A percentile compares a stretch with the other conserved stretches of the same genome.
These are phyloP conservation scores for Lobophora halterata DNA, from an alignment of 2,888 invertebrate genomes.

Conservation along the genomic window DNA sequence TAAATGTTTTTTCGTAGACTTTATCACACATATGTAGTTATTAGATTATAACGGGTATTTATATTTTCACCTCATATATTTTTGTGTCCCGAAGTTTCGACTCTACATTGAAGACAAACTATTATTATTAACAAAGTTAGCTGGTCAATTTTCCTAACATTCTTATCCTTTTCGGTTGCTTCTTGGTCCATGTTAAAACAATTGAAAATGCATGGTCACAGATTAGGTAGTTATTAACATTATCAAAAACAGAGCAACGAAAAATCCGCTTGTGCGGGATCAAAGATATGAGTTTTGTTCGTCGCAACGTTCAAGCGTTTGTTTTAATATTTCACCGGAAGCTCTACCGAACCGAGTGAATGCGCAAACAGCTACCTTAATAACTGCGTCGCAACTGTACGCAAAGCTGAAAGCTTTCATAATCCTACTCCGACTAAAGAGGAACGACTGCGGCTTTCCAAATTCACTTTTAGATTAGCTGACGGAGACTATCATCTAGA, in stretches of 20 bases:
- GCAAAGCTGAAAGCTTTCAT: slow-evolving; percentile 61
- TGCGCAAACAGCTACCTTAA: slow-evolving; percentile 71
- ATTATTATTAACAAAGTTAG: too few species aligned
- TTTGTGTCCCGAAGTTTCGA: too few species aligned
- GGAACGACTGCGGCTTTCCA: slow-evolving; percentile 54
- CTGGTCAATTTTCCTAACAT: too few species aligned
- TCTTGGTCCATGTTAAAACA: too few species aligned
- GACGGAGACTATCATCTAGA: slow-evolving; percentile 65
- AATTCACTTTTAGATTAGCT: slow-evolving; percentile 63
- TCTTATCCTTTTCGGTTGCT: too few species aligned
- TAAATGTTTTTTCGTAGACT: too few species aligned
- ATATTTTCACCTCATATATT: too few species aligned
- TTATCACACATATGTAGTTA: too few species aligned
- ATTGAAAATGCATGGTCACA: too few species aligned
- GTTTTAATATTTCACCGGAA: slow-evolving; percentile 72
- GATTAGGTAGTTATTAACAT: neutral
- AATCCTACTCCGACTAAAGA: slow-evolving; percentile 56
- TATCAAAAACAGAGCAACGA: slow-evolving; percentile 9
- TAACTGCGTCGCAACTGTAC: slow-evolving; percentile 61
- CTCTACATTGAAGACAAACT: too few species aligned
- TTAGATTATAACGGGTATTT: too few species aligned
- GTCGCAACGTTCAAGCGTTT: slow-evolving; percentile 46
- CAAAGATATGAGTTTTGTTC: slow-evolving; percentile 39
- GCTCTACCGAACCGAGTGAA: slow-evolving; percentile 63
- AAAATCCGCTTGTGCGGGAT: slow-evolving; percentile 16